A percentile compares a stretch with the other conserved stretches of the same genome.
Evolutionary conservation across 2,113 vertebrate genomes (phyloP).

Genomic region (Danionella cerebrum): DNA sequence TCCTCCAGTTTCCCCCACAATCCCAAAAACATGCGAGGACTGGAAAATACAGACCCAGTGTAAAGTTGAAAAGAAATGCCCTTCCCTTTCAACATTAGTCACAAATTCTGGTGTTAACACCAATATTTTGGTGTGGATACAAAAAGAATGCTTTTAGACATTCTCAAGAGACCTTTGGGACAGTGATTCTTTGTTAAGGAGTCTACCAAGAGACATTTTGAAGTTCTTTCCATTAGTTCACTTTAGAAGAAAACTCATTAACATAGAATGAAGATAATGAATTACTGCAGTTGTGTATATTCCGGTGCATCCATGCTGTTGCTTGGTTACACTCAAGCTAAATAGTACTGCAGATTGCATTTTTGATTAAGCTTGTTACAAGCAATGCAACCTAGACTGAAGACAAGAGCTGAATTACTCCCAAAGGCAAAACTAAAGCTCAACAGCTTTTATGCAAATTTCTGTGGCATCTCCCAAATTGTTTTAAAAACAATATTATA

Average conservation of each 20-base stretch:
- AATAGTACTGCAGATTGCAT: not conserved
- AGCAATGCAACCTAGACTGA: not conserved
- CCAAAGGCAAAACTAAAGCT: not conserved
- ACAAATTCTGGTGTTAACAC: too few relatives aligned
- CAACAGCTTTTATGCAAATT: not conserved
- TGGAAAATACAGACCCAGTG: too few relatives aligned
- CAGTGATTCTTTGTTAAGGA: not conserved
- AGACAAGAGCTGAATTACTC: not conserved
- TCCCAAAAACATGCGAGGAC: too few relatives aligned
- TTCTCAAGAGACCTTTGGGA: not conserved
- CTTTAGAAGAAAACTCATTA: not conserved
- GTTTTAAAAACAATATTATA: not conserved
- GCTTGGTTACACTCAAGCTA: slow-evolving; percentile 6
- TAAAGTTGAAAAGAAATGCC: too few relatives aligned
- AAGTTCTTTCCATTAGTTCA: not conserved
- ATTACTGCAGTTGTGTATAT: not conserved
- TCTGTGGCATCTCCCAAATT: not conserved
- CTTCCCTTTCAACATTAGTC: too few relatives aligned
- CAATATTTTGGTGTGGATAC: too few relatives aligned
- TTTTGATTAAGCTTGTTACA: not conserved
- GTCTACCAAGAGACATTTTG: not conserved
- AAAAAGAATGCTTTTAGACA: not conserved
- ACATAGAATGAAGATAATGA: not conserved
- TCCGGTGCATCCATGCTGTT: not conserved
- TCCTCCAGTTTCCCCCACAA: too few relatives aligned